A percentile compares a stretch with the other conserved stretches of the same genome.
Conservation (phyloP, 1,140 invertebrate species). For the Caenorhabditis brenneri region DNA sequence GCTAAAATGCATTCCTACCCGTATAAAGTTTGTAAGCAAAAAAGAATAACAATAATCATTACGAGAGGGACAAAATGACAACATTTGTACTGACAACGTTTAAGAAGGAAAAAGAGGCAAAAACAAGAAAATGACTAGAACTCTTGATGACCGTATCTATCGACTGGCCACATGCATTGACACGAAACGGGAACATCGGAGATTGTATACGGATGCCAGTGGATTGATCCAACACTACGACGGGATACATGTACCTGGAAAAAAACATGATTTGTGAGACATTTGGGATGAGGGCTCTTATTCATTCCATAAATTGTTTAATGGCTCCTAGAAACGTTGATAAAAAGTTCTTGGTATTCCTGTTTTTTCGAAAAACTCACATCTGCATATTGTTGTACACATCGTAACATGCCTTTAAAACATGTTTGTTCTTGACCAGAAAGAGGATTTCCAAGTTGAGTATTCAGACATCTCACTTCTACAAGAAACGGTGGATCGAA, state of each 20-base stretch:
- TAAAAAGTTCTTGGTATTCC: neutral
- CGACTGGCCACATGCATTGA: conserved; percentile 55
- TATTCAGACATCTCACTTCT: conserved; percentile 43
- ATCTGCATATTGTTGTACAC: conserved; percentile 53
- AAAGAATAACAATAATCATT: neutral
- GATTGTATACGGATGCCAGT: conserved; percentile 47
- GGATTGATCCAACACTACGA: conserved; percentile 31
- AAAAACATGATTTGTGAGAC: no score
- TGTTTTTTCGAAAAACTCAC: neutral
- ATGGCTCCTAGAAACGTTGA: no score
- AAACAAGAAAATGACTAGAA: conserved; percentile 19
- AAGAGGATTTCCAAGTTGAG: neutral
- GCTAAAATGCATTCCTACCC: conserved; percentile 1
- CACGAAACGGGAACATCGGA: conserved; percentile 45
- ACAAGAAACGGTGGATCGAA: conserved; percentile 55
- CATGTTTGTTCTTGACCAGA: conserved; percentile 44
- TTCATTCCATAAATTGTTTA: no score
- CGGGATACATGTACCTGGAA: conserved; percentile 47
- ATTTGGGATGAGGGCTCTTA: no score
- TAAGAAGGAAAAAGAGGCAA: neutral
- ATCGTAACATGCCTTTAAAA: conserved; percentile 51
- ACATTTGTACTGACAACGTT: conserved; percentile 11
- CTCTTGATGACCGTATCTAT: conserved; percentile 54
- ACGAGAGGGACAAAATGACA: neutral
- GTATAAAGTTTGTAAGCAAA: neutral